Base-by-base conservation (phyloP, 92 coral and sea anemone genomes). In the Zoanthus gigantus region DNA sequence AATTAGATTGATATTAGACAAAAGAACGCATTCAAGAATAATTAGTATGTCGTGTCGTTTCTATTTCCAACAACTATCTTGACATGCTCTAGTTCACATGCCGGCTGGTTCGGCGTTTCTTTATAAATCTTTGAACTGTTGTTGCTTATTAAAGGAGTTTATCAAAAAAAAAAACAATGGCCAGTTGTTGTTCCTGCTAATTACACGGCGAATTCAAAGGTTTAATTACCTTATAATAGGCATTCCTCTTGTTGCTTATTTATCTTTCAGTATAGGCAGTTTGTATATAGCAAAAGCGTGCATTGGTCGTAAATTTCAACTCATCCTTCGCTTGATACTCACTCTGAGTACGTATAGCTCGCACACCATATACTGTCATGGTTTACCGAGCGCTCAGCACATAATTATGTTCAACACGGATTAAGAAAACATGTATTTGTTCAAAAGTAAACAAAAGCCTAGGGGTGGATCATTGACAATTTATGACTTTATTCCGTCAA, bases 201-300 rank as follows among this genome's bases (percentile, higher is more conserved):
- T 81, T 81, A 67, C 75, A 31, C 63, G 58, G 63, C 85, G 63
- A 66, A 69, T 66, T 81, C 56, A 65, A 73, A 66, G 73, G 56
- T 81, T 44, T 81, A 81, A 81, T 81, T 81, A 67, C 85, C 44
- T 66, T 81, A 65, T 66, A 81, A 81, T 81, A 81, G 46, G 85
- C 85, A 81, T 81, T 81, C 74, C 14, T 69, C 74, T 79, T 79
- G 58, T 81, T 81, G 37, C 47, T 63, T 16, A 17, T 31, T 42
- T 65, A 28, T 81, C n/a, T 47, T 69, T 30, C 63, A 67, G 45
- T 66, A 46, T 45, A 37, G 14, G 17, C 74, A 65, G 73, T 63
- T 80, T 80, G 85, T 46, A 47, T 67, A 67, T 2, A 37, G 74
- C 31, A 46, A 81, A 81, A 65, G 42, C 75, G 60, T 81, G 75